Evolutionary conservation across 2,113 vertebrate genomes (phyloP).

Genomic region (Hypomesus transpacificus): DNA sequence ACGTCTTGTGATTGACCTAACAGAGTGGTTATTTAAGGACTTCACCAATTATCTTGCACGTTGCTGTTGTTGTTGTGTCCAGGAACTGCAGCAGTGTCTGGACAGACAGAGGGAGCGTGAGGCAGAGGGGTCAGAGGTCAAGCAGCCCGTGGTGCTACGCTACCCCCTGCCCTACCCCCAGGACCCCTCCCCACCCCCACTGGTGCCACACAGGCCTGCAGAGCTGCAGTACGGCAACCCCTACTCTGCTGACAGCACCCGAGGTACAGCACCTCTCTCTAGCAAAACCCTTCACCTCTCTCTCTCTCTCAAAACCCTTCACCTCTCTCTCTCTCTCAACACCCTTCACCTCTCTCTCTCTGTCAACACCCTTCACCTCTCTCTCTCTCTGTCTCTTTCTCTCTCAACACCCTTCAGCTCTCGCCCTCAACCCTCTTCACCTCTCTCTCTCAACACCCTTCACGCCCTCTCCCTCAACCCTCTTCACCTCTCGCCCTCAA

Average conservation of each 20-base stretch:
- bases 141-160: slow-evolving; percentile 68
- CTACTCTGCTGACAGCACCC: slow-evolving; percentile 75
- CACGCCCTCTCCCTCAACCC: background rate
- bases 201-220: slow-evolving; percentile 77
- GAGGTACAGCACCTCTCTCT: slow-evolving; percentile 64
- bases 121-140: slow-evolving; percentile 55
- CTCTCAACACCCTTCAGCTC: too few species aligned
- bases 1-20: too few species aligned
- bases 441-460: background rate
- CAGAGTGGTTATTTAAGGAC: too few species aligned
- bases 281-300: too few species aligned
- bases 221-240: slow-evolving; percentile 91
- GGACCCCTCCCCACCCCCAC: slow-evolving; percentile 73
- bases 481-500: background rate
- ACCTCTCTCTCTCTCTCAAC: background rate
- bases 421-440: too few species aligned
- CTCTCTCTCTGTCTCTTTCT: too few species aligned
- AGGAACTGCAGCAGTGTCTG: slow-evolving; percentile 78
- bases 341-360: background rate
- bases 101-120: slow-evolving; percentile 71
- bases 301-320: background rate
- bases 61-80: slow-evolving; percentile 25
- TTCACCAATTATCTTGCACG: too few species aligned
- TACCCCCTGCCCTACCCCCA: slow-evolving; percentile 79
- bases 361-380: background rate